These are phyloP conservation scores for Acholoe squamosa DNA, from an alignment of 2,888 invertebrate genomes.

Conservation along the genomic window DNA sequence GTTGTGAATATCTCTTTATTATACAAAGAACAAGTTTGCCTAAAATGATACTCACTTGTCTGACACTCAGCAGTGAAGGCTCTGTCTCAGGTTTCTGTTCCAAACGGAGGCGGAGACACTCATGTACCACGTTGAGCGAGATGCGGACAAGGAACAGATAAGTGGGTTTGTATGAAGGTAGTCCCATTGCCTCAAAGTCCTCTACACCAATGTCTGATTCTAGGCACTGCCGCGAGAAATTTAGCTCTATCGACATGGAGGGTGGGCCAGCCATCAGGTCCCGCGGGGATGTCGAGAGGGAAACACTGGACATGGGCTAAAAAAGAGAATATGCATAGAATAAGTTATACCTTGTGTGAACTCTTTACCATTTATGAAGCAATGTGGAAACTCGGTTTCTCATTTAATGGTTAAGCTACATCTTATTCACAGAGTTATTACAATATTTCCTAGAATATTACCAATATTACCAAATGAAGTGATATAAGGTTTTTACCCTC, in stretches of 20 bases:
- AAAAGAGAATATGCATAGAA: not conserved
- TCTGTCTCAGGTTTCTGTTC: constrained; percentile 86
- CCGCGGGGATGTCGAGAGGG: constrained; percentile 32
- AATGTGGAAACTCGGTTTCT: too few species aligned
- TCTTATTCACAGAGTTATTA: too few species aligned
- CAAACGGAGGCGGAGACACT: constrained; percentile 92
- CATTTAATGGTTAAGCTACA: too few species aligned
- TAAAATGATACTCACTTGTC: constrained; percentile 87
- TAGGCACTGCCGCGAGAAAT: not conserved
- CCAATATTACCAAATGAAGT: too few species aligned
- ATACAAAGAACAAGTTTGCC: too few species aligned
- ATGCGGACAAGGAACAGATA: constrained; percentile 94
- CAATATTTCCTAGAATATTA: too few species aligned
- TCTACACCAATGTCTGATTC: constrained; percentile 26
- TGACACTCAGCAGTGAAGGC: constrained; percentile 93
- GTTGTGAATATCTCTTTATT: too few species aligned
- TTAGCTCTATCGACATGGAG: constrained; percentile 16
- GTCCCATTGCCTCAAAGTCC: constrained; percentile 86
- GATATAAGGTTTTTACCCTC: too few species aligned
- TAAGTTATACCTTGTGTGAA: not conserved
- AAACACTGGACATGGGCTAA: not conserved
- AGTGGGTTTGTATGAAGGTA: constrained; percentile 92
- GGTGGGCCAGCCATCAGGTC: constrained; percentile 15
- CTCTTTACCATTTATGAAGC: not conserved
- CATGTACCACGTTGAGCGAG: constrained; percentile 95